Percentiles rank a stretch among this genome's conserved stretches.
Evolutionary conservation across 2,888 invertebrate genomes (phyloP).

Genomic region (Drosophila putrida): DNA sequence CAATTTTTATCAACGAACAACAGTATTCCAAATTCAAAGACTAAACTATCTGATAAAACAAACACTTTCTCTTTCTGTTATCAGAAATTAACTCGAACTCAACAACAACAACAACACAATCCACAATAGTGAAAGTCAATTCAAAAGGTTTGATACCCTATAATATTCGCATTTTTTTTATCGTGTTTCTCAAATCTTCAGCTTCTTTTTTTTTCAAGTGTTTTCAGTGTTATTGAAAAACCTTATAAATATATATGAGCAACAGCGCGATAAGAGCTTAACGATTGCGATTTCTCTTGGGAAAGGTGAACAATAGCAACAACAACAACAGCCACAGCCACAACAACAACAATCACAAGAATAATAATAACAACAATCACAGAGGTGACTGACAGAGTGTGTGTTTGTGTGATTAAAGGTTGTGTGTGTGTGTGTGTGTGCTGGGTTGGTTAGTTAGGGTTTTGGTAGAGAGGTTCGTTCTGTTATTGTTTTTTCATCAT

Average conservation of each 20-base stretch:
- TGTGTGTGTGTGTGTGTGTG: constrained; percentile 11
- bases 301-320: constrained; percentile 25
- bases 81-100: constrained; percentile 17
- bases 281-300: constrained; percentile 25
- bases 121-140: constrained; percentile 23
- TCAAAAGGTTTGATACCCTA: constrained; percentile 33
- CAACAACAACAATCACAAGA: constrained; percentile 20
- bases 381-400: constrained; percentile 32
- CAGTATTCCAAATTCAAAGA: background rate
- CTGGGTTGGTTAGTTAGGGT: constrained; percentile 14
- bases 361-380: constrained; percentile 32
- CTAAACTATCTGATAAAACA: constrained; percentile 5
- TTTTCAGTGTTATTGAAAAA: constrained; percentile 37
- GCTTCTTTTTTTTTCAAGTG: constrained; percentile 44
- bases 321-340: constrained; percentile 13
- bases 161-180: constrained; percentile 34
- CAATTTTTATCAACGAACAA: background rate
- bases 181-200: constrained; percentile 24
- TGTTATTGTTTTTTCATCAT: background rate
- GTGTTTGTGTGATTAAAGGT: background rate
- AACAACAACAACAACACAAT: constrained; percentile 8
- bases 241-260: constrained; percentile 17
- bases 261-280: constrained; percentile 40
- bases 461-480: constrained; percentile 5
- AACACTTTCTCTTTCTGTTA: constrained; percentile 4